Evolutionary conservation across 1,140 invertebrate species (phyloP), one percentile per base, ranked within the genome.

Genomic region (Drosophila littoralis): DNA sequence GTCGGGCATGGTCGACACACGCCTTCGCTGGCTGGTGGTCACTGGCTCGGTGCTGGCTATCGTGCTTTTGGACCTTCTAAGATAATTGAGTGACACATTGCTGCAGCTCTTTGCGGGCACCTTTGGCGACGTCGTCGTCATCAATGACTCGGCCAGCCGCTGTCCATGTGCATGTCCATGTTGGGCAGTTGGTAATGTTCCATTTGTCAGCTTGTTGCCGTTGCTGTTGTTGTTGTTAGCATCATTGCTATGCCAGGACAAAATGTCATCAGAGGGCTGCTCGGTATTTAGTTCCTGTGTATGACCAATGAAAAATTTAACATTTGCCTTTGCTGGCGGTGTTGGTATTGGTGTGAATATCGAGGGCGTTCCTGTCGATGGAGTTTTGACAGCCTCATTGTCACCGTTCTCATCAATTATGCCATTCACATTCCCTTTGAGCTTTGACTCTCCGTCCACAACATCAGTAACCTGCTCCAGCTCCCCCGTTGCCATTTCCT

Each of bases 251-350:
- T 80, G 84, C 46, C 80, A 80, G 77, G 83, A 88, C 79, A 88
- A 72, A 76, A 73, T 77, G 78, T 91, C 77, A 45, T 88, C 84
- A 58, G 69, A 71, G 13, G 64, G 60, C 59, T 81, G 73, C 35
- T 72, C 67, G 33, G 61, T 45, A 77, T 66, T 77, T 69, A 77
- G 72, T 75, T 88, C 84, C 83, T 89, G 83, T 76, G 83, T 88
- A 57, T 77, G 79, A 83, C 89, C 89, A 82, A 91, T 91, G 81
- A 91, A 91, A 82, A 91, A 91, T 81, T 91, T 91, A 59, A 90
- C 88, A 78, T 79, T 85, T 54, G 68, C 64, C 67, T 72, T 51
- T 63, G 66, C 40, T 66, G 43, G 48, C 28, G 74, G n/a, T 42
- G 77, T 63, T 45, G 77, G 38, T 22, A 32, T 45, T 10, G 51